Conservation (phyloP, 2,888 invertebrate species). For the Spisula solida region DNA sequence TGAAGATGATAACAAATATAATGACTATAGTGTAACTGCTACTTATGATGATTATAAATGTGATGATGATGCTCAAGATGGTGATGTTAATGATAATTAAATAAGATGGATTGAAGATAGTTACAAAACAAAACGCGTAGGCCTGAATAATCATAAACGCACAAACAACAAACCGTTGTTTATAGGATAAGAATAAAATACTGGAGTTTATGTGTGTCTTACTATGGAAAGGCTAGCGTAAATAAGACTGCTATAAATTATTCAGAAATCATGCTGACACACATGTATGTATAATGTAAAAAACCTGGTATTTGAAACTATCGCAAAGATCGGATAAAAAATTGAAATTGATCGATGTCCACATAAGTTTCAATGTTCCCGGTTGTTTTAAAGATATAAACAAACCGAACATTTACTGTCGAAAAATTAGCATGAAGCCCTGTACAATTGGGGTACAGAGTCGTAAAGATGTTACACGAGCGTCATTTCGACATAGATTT, state of each 20-base stretch:
- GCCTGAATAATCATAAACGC: too few species aligned
- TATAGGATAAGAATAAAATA: not conserved
- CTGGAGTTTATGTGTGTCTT: not conserved
- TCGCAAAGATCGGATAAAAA: constrained; percentile 27
- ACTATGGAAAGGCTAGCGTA: not conserved
- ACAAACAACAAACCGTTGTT: not conserved
- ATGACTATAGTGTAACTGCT: too few species aligned
- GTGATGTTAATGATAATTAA: too few species aligned
- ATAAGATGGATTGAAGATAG: too few species aligned
- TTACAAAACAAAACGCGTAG: too few species aligned
- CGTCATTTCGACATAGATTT: constrained; percentile 30
- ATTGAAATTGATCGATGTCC: constrained; percentile 62
- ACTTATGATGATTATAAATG: too few species aligned
- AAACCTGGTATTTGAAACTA: not conserved
- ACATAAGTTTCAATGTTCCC: constrained; percentile 44
- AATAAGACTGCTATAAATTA: not conserved
- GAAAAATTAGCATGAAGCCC: constrained; percentile 61
- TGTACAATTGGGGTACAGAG: constrained; percentile 48
- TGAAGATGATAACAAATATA: too few species aligned
- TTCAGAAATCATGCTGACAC: not conserved
- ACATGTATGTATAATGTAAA: constrained; percentile 4
- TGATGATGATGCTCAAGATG: too few species aligned
- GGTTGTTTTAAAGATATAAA: constrained; percentile 54
- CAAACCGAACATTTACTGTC: constrained; percentile 64
- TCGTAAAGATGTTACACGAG: constrained; percentile 54